Conservation (phyloP, 2,113 vertebrate genomes). For the Sphyrna mokarran region DNA sequence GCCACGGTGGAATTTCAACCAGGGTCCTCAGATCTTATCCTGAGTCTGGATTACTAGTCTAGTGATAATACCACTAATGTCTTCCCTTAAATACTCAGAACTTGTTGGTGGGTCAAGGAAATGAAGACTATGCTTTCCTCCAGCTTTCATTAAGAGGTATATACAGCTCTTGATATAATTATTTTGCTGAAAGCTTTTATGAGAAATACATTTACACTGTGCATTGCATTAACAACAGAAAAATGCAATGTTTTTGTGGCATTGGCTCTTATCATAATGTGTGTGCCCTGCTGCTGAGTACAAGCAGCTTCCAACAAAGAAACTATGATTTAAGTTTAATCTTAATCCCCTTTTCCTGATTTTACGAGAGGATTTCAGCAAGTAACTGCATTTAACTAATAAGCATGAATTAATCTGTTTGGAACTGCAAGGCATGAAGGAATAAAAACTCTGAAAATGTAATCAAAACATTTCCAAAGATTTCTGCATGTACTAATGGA, state of each 20-base stretch:
- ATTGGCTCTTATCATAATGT: not conserved
- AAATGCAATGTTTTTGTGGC: not conserved
- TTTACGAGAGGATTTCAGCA: conserved; percentile 65
- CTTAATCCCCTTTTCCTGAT: conserved; percentile 79
- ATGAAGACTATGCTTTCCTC: not conserved
- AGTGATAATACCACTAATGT: no score
- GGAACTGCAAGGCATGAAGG: conserved; percentile 62
- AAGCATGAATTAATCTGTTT: conserved; percentile 74
- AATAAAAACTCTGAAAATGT: conserved; percentile 51
- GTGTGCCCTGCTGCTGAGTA: not conserved
- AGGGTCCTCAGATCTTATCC: no score
- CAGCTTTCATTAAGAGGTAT: not conserved
- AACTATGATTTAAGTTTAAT: conserved; percentile 66
- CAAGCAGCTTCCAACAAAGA: conserved; percentile 41
- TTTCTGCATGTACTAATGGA: conserved; percentile 38
- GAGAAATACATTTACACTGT: not conserved
- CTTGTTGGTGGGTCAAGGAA: not conserved
- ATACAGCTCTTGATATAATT: not conserved
- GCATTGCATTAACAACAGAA: not conserved
- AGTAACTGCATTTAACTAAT: conserved; percentile 79
- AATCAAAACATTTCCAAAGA: conserved; percentile 63
- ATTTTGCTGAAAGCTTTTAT: not conserved
- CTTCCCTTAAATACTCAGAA: no score
- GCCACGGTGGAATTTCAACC: no score
- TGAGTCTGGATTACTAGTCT: no score